These are phyloP conservation scores for Hetaerina titia DNA, from an alignment of 2,888 invertebrate species.

Conservation along the genomic window DNA sequence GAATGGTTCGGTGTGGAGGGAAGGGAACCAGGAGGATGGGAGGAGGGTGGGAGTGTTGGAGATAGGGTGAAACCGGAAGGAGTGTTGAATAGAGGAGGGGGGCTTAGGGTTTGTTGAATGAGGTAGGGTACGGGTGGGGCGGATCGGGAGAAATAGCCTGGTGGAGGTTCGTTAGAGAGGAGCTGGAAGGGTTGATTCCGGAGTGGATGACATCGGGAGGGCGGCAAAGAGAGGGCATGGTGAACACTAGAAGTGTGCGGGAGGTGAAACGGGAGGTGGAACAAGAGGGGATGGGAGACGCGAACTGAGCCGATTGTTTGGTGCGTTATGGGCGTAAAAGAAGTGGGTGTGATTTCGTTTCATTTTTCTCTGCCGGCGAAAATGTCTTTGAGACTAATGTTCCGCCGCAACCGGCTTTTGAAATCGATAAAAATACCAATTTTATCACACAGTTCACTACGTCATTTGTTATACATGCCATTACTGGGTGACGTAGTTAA, in stretches of 20 bases:
- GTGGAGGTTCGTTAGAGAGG: neutral
- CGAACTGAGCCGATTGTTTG: neutral
- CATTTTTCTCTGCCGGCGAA: no score
- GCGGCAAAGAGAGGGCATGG: neutral
- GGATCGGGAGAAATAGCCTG: no score
- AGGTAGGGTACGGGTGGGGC: neutral
- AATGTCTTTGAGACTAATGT: no score
- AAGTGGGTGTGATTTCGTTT: no score
- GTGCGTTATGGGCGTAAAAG: neutral
- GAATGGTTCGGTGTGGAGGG: neutral
- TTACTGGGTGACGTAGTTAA: no score
- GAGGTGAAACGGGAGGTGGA: neutral
- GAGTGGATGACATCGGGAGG: neutral
- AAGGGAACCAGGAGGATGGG: neutral
- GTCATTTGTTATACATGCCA: no score
- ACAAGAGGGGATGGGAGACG: neutral
- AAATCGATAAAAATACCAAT: no score
- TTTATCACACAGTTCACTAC: no score
- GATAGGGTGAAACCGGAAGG: slow-evolving; percentile 4
- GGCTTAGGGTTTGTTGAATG: neutral
- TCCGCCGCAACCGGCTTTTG: no score
- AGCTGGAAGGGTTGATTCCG: slow-evolving; percentile 17
- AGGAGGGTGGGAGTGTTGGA: no score
- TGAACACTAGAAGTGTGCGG: neutral
- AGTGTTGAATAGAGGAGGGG: neutral